A percentile compares a stretch with the other conserved stretches of the same genome.
phyloP scores from a whole-genome alignment of 1,140 invertebrate genomes.

The Diorhabda sublineata region DNA sequence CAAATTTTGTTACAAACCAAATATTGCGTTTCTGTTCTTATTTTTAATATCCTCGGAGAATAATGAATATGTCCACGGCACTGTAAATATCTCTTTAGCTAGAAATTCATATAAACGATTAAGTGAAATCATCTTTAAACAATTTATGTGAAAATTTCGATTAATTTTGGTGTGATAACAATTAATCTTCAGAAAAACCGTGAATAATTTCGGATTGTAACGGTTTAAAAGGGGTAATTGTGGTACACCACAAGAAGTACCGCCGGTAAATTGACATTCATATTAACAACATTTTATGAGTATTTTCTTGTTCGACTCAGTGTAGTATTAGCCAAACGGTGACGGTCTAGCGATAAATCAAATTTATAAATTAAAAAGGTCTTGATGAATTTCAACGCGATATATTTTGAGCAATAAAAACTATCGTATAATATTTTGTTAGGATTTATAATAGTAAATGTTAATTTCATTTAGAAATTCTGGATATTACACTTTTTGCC shows the following conservation, averaged over 20 bases:
- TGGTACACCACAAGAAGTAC: slow-evolving; percentile 13
- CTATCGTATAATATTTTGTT: too few relatives aligned
- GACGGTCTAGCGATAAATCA: neutral
- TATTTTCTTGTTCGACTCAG: neutral
- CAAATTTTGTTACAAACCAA: too few relatives aligned
- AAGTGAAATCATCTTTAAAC: neutral
- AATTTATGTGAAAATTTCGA: slow-evolving; percentile 9
- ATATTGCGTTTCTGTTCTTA: too few relatives aligned
- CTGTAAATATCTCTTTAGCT: neutral
- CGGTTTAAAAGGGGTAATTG: slow-evolving; percentile 8
- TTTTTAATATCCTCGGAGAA: too few relatives aligned
- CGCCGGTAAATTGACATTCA: neutral
- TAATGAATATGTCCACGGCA: too few relatives aligned
- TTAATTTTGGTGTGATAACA: slow-evolving; percentile 6
- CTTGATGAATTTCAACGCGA: too few relatives aligned
- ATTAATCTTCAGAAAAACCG: slow-evolving; percentile 9
- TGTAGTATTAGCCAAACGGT: neutral
- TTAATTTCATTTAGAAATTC: too few relatives aligned
- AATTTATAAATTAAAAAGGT: too few relatives aligned
- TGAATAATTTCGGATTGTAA: slow-evolving; percentile 12
- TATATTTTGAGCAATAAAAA: too few relatives aligned
- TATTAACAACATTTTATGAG: slow-evolving; percentile 1
- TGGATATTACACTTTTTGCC: too few relatives aligned
- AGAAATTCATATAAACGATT: slow-evolving; percentile 6
- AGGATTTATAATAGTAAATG: too few relatives aligned